Base-by-base conservation (phyloP, 1,140 invertebrate species). In the Drosophila pallidifrons region DNA sequence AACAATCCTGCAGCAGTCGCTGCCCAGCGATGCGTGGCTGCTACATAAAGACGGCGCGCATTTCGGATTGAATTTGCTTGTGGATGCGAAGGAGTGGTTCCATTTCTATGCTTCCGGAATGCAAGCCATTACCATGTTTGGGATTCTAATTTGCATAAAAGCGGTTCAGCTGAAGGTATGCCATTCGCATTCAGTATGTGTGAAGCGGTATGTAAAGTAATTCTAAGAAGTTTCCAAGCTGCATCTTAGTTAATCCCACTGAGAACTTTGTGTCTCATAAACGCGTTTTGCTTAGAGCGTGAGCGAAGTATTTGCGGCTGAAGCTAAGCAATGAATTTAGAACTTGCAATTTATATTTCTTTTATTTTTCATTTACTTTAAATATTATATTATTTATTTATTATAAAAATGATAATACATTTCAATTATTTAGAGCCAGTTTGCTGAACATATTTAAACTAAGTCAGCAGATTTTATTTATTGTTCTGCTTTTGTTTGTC, bases 111-210 rank as follows among this genome's bases (percentile, higher is more conserved):
- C 47, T 64, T 67, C 47, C 64, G 52, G 32, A 32, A 41, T 51
- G 45, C 69, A 66, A 13, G 38, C 67, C 20, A 45, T 59, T 49
- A 52, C 32, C 61, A 64, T 45, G 58, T 41, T 20, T 20, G 7
- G 20, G 35, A 20, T 30, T 47, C 46, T 61, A 30, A 49, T 65
- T 72, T 63, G 61, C 55, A 55, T 72, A 67, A 65, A 47, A 51
- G 69, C 6, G 66, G 38, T 13, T 43, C 30, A n/a, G 28, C 41
- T 15, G 16, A 16, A 20, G 41, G 28, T 49, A 58, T 58, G 65
- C 43, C 43, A 8, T 32, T 2, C 43, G 13, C 45, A 72, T 58
- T 58, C 47, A 54, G 11, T n/a, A 54, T 46, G 57, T 46, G 6
- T 11, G 41, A 59, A 45, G 11, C 16, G 38, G 10, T 45, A 7